phyloP scores from a whole-genome alignment of 2,888 invertebrate species.

The Lepidonotus clava region DNA sequence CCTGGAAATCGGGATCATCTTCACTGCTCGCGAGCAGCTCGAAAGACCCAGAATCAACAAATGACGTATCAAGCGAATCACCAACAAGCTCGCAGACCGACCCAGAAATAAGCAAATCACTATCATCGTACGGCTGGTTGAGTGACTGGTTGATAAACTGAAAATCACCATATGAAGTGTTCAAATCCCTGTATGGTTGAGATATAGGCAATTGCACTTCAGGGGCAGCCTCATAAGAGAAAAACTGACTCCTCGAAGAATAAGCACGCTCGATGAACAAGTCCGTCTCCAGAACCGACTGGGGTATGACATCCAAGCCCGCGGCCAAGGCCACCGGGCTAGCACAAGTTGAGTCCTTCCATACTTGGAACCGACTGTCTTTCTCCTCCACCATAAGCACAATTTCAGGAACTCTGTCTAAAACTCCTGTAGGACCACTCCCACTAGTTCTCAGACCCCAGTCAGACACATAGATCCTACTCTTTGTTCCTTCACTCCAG shows the following conservation, averaged over 20 bases:
- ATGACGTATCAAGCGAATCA: background rate
- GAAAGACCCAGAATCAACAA: background rate
- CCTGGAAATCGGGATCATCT: slow-evolving; percentile 12
- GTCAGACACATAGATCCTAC: background rate
- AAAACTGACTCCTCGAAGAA: background rate
- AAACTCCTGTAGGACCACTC: too few relatives aligned
- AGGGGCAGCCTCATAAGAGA: background rate
- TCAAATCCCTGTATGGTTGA: too few relatives aligned
- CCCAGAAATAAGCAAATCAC: too few relatives aligned
- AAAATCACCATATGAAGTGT: too few relatives aligned
- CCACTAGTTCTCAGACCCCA: background rate
- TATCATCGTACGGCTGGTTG: background rate
- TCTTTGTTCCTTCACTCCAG: background rate
- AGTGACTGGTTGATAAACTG: background rate
- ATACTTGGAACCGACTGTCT: too few relatives aligned
- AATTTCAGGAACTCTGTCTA: too few relatives aligned
- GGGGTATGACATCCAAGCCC: background rate
- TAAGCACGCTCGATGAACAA: background rate
- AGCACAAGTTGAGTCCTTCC: background rate
- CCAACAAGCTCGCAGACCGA: too few relatives aligned
- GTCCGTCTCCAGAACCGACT: background rate
- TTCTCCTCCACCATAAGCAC: too few relatives aligned
- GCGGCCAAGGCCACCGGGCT: background rate
- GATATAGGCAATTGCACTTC: too few relatives aligned
- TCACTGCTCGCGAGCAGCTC: background rate